Percentiles rank a stretch among this genome's conserved stretches.
These are phyloP conservation scores for Samia ricini DNA, from an alignment of 1,140 invertebrate species.

Conservation along the genomic window DNA sequence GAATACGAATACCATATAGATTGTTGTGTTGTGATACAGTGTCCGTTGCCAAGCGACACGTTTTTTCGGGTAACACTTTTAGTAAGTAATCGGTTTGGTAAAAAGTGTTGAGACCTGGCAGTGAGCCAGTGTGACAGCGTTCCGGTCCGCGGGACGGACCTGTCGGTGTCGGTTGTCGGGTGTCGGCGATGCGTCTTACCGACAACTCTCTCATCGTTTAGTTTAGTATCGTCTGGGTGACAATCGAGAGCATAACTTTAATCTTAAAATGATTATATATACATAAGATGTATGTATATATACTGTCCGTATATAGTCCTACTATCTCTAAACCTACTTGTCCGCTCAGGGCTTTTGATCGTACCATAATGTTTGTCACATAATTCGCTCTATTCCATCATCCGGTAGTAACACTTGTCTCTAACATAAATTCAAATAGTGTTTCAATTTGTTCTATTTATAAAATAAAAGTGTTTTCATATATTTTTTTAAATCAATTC, in stretches of 20 bases:
- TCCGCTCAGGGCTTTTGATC: too few species aligned
- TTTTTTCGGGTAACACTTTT: constrained; percentile 22
- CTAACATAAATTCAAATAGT: too few species aligned
- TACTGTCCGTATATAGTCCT: too few species aligned
- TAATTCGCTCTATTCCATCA: too few species aligned
- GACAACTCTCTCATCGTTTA: neutral
- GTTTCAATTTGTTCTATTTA: too few species aligned
- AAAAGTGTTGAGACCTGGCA: constrained; percentile 16
- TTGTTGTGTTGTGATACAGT: neutral
- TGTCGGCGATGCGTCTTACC: neutral
- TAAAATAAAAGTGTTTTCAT: too few species aligned
- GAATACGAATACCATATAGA: neutral
- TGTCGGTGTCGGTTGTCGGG: too few species aligned
- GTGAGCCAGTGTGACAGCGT: constrained; percentile 2
- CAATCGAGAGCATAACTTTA: neutral
- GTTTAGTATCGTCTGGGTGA: neutral
- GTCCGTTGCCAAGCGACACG: neutral
- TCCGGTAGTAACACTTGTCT: too few species aligned
- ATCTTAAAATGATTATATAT: neutral
- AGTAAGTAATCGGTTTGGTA: constrained; percentile 23
- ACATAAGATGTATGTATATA: neutral
- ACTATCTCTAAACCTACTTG: too few species aligned
- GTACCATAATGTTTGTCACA: too few species aligned
- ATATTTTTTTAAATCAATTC: too few species aligned
- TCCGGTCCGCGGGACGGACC: neutral